Percentiles rank a stretch among this genome's conserved stretches.
phyloP scores from a whole-genome alignment of 2,797 vertebrate species.

The Aphelocoma californica region DNA sequence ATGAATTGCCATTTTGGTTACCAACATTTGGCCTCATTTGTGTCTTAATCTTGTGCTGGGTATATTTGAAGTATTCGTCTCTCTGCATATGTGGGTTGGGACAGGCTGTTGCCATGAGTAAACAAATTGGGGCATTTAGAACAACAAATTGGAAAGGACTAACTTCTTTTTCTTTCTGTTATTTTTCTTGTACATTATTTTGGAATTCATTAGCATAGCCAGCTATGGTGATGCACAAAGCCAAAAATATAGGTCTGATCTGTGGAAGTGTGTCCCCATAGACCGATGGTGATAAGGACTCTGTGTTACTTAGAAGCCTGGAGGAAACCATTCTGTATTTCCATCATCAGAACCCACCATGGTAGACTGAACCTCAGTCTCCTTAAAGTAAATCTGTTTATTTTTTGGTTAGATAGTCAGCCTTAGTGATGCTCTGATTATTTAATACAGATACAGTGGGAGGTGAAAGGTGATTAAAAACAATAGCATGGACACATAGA shows the following conservation, averaged over 20 bases:
- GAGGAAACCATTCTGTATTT: neutral
- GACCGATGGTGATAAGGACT: neutral
- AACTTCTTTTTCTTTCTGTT: neutral
- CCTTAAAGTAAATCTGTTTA: neutral
- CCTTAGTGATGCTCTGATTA: neutral
- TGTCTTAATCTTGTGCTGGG: neutral
- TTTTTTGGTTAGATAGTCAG: neutral
- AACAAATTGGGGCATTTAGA: neutral
- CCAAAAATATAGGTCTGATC: neutral
- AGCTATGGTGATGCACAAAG: neutral
- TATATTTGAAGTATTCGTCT: neutral
- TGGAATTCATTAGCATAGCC: neutral
- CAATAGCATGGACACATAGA: neutral
- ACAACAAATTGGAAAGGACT: neutral
- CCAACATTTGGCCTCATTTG: neutral
- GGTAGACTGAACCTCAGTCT: accelerated
- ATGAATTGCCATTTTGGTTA: neutral
- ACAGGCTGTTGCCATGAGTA: neutral
- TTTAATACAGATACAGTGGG: neutral
- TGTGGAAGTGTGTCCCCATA: neutral
- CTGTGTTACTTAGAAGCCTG: neutral
- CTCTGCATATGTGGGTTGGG: accelerated
- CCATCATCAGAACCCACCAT: accelerated
- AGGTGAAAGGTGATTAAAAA: neutral
- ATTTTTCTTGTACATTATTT: neutral